Evolutionary conservation across 2,797 vertebrate species (phyloP), one percentile per base, ranked within the genome.

Genomic region (Tarsius wallacei): DNA sequence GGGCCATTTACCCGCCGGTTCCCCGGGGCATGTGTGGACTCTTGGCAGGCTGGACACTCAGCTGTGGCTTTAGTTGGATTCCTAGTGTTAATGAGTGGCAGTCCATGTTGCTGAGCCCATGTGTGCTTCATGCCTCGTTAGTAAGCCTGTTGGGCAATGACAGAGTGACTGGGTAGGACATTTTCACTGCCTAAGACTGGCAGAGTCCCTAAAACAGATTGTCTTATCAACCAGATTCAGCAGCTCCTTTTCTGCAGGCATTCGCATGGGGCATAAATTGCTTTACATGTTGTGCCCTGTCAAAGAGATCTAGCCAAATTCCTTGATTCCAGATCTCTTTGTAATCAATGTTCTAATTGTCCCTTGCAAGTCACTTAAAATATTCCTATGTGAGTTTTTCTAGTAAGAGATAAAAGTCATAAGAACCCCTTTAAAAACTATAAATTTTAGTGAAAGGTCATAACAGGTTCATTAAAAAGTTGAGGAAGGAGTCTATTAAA

Each of bases 51-150:
- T 96, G 49, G 33, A 33, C 51, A 49, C 77, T 85, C 63, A 14
- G 2, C 81, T 73, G 2, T 84, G 31, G 28, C 63, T 87, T 2
- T 87, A 3, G 47, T 64, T 71, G 94, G 2, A 53, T 78, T 42
- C 42, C 7, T 86, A 78, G 49, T 74, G 24, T 90, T 78, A 2
- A 17, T 78, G 31, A 90, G 12, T 86, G 26, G n/a, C 85, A 93
- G 16, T 80, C 17, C 21, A 3, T 82, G 42, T 64, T 92, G 26
- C 47, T n/a, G 15, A 82, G 4, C 82, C 12, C 28, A 11, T 83
- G 21, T 85, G 74, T 94, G 91, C 19, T 83, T 47, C 47, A 55
- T 77, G 16, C 77, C 77, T 86, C 89, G 85, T 81, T 96, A 77
- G 68, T 61, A 24, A 90, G 61, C 36, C 47, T 42, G 26, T 13